Evolutionary conservation across 2,113 vertebrate genomes (phyloP), one percentile per base, ranked within the genome.

Genomic region (Pelecanoides urinatrix): DNA sequence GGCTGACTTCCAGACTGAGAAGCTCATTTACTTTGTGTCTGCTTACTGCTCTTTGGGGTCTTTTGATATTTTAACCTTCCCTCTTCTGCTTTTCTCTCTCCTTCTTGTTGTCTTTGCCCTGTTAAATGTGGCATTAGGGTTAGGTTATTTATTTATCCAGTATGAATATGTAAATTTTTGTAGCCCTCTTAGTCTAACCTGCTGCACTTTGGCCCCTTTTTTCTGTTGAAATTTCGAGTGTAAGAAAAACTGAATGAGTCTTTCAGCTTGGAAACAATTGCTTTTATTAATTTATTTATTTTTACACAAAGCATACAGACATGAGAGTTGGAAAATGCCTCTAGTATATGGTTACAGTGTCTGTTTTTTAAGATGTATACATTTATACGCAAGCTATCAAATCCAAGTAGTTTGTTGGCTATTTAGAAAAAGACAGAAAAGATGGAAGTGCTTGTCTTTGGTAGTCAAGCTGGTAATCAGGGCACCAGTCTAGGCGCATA

Each of bases 91-190:
- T 53, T 72, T 89, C 19, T 70, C 55, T 81, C 61, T 78, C 38
- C 29, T 67, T 26, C 12, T 32, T 8, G 2, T 34, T 66, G 58
- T 59, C 55, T 88, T 86, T 90, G 58, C 47, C 58, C n/a, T 56
- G 38, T 71, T 82, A 47, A 80, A 30, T n/a, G 9, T 71, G 49
- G 34, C 40, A 17, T 38, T 81, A 38, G 45, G 56, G 56, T 84
- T 29, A 80, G 45, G 32, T 78, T 78, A 70, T 81, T 95, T 92
- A 38, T 93, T 85, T 78, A 86, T 45, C 27, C 26, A n/a, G 53
- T 17, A 4, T 36, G 56, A 83, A 80, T 58, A 70, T 66, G 40
- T 56, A 81, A 68, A 82, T 78, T 20, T 75, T 34, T 42, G 29
- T 38, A 18, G 16, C 25, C n/a, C 55, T 80, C 40, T 85, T 79